Evolutionary conservation across 1,140 invertebrate species (phyloP).

Genomic region (Ylistrum balloti): DNA sequence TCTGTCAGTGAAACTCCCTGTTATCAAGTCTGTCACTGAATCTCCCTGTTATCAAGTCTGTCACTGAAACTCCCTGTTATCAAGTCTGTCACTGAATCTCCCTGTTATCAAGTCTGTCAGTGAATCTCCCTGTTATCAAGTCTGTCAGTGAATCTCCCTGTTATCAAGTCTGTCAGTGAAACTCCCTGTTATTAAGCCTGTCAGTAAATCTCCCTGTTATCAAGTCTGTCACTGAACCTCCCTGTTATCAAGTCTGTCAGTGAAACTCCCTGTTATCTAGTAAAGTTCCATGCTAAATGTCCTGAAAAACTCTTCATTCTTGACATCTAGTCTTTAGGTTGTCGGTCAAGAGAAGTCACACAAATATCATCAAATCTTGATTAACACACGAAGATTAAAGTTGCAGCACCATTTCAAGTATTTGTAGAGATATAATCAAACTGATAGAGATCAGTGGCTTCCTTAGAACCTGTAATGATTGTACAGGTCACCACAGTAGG

Average conservation of each 20-base stretch:
- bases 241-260: no score
- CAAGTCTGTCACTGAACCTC: no score
- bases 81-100: background rate
- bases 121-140: background rate
- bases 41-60: background rate
- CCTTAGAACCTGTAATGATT: background rate
- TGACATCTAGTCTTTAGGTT: no score
- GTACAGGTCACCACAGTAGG: background rate
- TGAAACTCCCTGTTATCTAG: no score
- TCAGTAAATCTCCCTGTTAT: no score
- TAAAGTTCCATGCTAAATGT: no score
- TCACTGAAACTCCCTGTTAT: background rate
- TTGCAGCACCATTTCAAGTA: background rate
- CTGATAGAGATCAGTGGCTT: background rate
- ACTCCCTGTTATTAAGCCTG: no score
- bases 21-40: background rate
- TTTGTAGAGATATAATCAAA: background rate
- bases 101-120: background rate
- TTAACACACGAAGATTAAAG: background rate
- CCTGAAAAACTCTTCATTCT: no score
- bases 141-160: background rate
- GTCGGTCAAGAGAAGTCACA: no score
- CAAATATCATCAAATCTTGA: background rate
- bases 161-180: no score
- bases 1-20: background rate